These are phyloP conservation scores for Trachops cirrhosus DNA, from an alignment of 2,797 vertebrate species.

Conservation along the genomic window DNA sequence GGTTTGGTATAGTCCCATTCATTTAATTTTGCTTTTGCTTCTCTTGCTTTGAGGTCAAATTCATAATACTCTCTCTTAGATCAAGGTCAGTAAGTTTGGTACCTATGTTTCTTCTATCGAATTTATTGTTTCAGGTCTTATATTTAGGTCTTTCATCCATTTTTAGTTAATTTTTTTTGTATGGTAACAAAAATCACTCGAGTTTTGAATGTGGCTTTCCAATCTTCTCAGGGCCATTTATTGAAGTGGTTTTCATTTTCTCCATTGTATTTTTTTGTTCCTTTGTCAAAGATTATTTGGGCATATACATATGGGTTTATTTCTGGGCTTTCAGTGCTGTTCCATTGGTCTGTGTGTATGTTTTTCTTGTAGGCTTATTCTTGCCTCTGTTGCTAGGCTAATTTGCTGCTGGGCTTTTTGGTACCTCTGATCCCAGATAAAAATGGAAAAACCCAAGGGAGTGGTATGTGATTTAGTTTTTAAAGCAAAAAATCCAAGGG, in stretches of 20 bases:
- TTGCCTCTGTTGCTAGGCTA: not conserved
- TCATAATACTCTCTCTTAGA: not conserved
- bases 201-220: not conserved
- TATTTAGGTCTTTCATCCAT: not conserved
- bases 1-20: not conserved
- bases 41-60: not conserved
- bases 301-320: not conserved
- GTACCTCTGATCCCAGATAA: slow-evolving; percentile 17
- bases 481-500: not conserved
- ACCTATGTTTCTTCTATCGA: not conserved
- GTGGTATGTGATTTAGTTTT: not conserved
- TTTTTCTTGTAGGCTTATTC: not conserved
- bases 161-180: not conserved
- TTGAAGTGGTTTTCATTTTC: not conserved
- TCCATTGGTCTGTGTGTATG: not conserved
- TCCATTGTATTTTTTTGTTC: not conserved
- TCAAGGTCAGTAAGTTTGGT: not conserved
- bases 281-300: not conserved
- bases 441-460: slow-evolving; percentile 1
- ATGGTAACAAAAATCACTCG: not conserved
- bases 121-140: not conserved
- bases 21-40: not conserved
- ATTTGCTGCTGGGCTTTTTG: not conserved
- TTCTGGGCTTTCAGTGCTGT: not conserved
- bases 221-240: not conserved